phyloP scores from a whole-genome alignment of 1,140 invertebrate genomes.

The Temnothorax longispinosus region DNA sequence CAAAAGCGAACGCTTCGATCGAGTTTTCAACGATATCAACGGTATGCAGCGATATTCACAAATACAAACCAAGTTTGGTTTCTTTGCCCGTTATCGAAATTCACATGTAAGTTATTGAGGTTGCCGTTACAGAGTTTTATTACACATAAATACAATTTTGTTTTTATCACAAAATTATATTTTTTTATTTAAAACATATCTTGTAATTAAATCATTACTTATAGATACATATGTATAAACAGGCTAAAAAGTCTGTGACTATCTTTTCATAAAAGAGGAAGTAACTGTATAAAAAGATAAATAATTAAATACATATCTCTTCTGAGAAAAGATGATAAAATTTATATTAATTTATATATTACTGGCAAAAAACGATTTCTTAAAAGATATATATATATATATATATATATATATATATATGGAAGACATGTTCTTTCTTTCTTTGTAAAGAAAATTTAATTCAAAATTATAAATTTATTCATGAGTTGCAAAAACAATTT shows the following conservation, averaged over 20 bases:
- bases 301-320: no score
- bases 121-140: neutral
- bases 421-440: neutral
- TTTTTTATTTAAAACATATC: neutral
- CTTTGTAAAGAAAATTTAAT: neutral
- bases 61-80: neutral
- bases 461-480: neutral
- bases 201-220: neutral
- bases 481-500: neutral
- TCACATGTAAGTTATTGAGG: neutral
- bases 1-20: neutral
- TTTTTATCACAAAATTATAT: neutral
- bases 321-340: no score
- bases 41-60: neutral
- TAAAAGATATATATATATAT: no score
- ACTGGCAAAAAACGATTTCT: no score
- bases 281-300: no score
- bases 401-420: no score
- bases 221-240: neutral
- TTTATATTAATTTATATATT: no score
- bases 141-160: neutral
- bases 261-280: neutral
- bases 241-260: neutral
- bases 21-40: conserved; percentile 5
- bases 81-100: neutral